phyloP scores from a whole-genome alignment of 1,140 invertebrate genomes.

The Eubasilissa regina region DNA sequence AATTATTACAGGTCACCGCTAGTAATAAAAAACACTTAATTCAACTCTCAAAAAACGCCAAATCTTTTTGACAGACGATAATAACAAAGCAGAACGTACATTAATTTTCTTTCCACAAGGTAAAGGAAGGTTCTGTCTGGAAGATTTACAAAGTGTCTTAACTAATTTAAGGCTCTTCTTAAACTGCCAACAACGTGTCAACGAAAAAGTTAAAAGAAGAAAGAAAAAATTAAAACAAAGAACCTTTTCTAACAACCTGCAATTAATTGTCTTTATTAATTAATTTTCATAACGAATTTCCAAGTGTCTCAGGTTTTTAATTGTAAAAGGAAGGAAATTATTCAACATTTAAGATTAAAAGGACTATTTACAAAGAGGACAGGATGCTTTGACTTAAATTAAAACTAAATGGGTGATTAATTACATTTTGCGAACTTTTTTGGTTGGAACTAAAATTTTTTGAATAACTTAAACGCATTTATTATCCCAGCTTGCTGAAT shows the following conservation, averaged over 20 bases:
- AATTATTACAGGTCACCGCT: too few relatives aligned
- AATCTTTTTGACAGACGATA: too few relatives aligned
- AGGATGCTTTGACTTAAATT: background rate
- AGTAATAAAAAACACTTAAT: too few relatives aligned
- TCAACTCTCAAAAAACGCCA: too few relatives aligned
- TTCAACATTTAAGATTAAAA: slow-evolving; percentile 6
- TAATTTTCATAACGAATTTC: slow-evolving; percentile 26
- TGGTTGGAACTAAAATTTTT: too few relatives aligned
- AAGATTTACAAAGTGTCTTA: slow-evolving; percentile 5
- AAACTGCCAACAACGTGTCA: slow-evolving; percentile 2
- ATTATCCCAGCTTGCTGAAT: too few relatives aligned
- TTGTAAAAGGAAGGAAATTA: background rate
- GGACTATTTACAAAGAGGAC: slow-evolving; percentile 1
- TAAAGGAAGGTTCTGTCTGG: slow-evolving; percentile 5
- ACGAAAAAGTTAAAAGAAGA: slow-evolving; percentile 1
- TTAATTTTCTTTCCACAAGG: background rate
- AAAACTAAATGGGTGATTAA: too few relatives aligned
- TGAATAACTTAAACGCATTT: too few relatives aligned
- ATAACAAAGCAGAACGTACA: too few relatives aligned
- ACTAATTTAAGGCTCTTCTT: slow-evolving; percentile 24
- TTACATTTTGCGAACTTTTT: too few relatives aligned
- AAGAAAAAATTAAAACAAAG: slow-evolving; percentile 21
- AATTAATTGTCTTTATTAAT: slow-evolving; percentile 31
- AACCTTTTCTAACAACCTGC: slow-evolving; percentile 18
- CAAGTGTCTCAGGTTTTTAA: slow-evolving; percentile 4